Base-by-base conservation (phyloP, 2,888 invertebrate genomes). In the Drosophila meridiana region DNA sequence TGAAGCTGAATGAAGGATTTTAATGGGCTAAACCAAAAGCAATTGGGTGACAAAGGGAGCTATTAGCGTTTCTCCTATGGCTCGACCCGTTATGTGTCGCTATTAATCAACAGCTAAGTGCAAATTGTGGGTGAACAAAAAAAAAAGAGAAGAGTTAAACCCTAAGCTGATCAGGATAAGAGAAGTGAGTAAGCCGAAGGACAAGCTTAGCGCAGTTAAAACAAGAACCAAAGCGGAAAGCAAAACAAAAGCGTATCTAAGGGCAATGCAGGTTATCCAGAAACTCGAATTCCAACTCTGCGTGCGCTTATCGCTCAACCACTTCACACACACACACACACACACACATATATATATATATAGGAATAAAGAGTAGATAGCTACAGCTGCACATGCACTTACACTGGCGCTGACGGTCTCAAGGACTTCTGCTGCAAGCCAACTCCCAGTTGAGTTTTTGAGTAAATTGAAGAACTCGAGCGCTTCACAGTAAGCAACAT, bases 371-470 rank as follows among this genome's bases (percentile, higher is more conserved):
- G 36, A n/a, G 55, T 28, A 36, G 56, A 69, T 34, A 7, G 64
- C 32, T 67, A 40, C 30, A 53, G 50, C 3, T 53, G 52, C 53
- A 53, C 36, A 53, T 36, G 26, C 26, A 55, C 56, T 56, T 40
- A 40, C 42, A 56, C 20, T 20, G 63, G 26, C 45, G 20, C 43
- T 57, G 57, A 14, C 8, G 58, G 58, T 45, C 53, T 67, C 63
- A 74, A 69, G 77, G 65, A 80, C 80, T 74, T 71, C 48, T 65
- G 76, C 47, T 55, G 56, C 59, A 48, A 58, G 56, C 56, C 42
- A 62, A 65, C 68, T 76, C 48, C 62, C 70, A 63, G 42, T 60
- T 61, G 68, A 50, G 69, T 67, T 52, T 58, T 59, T 72, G 34
- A 67, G 55, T 61, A 13, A 60, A 55, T 52, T 58, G 57, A 68